Evolutionary conservation across 92 coral and sea anemone species (phyloP), one percentile per base, ranked within the genome.

Genomic region (Parazoanthus darwini): DNA sequence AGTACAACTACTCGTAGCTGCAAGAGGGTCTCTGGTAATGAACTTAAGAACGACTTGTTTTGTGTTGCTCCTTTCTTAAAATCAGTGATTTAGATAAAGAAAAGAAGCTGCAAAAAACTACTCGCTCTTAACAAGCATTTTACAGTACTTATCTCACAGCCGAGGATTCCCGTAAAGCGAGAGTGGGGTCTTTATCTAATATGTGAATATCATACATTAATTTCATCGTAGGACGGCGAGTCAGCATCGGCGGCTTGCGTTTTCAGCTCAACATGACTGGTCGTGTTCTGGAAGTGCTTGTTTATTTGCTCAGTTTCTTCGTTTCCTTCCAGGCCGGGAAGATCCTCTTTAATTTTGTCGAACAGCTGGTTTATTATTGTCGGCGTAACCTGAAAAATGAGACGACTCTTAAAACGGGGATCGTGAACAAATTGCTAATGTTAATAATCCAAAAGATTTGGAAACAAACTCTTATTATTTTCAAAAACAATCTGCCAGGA

Each of bases 341-440:
- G 94, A 75, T 95, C 99, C 83, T 97, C 98, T 76, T 96, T 95
- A 83, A 97, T 94, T 91, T 97, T 97, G 44, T 95, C 98, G 72
- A 97, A 90, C 86, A 97, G 86, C 73, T 97, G 99, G 90, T 97
- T 97, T 10, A 97, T 91, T 85, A 97, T 94, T 7, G 99, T 94
- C n/a, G 93, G 89, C 0, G 98, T 97, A 1, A 97, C 99, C 99
- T 97, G 22, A 58, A 74, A 73, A 10, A 46, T 29, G n/a, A 65
- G 35, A 71, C 16, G 18, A 71, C 3, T 66, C 6, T 65, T 20
- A 22, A 56, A 23, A 42, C 3, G 6, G 20, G 4, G 9, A n/a
- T 13, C 23, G 2, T 18, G 18, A 1, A 3, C 15, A 58, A 13
- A 58, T 14, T 58, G 66, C 22, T 13, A 58, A 58, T 6, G 22